These are phyloP conservation scores for Heterotilapia buettikoferi DNA, from an alignment of 2,113 vertebrate species.

Conservation along the genomic window DNA sequence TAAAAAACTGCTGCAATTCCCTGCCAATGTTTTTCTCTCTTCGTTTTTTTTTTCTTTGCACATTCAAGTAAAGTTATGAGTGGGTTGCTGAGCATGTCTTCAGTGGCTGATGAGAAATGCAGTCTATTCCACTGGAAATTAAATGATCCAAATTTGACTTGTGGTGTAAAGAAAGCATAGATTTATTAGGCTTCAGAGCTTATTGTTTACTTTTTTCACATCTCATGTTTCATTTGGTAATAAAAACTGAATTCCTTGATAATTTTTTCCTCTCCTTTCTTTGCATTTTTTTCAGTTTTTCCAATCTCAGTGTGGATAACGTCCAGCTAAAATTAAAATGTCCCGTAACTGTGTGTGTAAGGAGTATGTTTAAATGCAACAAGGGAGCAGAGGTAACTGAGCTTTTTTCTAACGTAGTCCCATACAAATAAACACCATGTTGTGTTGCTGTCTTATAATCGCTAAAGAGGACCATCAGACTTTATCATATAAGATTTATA, in stretches of 20 bases:
- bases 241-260: background rate
- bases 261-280: background rate
- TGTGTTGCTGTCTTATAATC: background rate
- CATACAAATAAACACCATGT: background rate
- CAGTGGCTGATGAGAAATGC: conserved; percentile 17
- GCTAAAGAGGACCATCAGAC: background rate
- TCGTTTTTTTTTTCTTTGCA: background rate
- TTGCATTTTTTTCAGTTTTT: background rate
- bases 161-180: background rate
- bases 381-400: fast-evolving
- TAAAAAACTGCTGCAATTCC: background rate
- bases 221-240: background rate
- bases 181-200: background rate
- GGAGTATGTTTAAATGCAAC: background rate
- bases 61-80: background rate
- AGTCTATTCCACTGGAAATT: background rate
- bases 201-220: background rate
- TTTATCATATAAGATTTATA: background rate
- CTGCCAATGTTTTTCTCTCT: background rate
- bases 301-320: background rate
- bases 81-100: background rate
- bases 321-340: background rate
- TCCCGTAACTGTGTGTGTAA: background rate
- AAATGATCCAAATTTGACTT: background rate
- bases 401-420: background rate